Evolutionary conservation across 2,888 invertebrate species (phyloP), one percentile per base, ranked within the genome.

Genomic region (Cyrtodaria siliqua): DNA sequence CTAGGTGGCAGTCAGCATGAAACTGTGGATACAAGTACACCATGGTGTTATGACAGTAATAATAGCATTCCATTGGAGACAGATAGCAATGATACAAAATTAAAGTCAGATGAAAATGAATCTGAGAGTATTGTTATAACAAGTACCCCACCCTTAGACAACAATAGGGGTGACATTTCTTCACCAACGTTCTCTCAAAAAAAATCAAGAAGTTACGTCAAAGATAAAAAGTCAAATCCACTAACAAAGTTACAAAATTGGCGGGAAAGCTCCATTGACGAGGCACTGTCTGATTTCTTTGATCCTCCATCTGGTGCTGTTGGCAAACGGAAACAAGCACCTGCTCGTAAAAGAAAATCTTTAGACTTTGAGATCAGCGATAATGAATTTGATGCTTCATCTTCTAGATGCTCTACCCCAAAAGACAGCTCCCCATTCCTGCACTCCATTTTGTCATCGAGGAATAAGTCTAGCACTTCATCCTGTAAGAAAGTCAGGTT

Each of bases 211-310:
- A 52, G 29, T 20, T 40, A 16, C 33, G 2, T 18, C 12, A 66
- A 47, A 56, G n/a, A 23, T n/a, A 70, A 67, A 20, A 33, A 33
- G 12, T 8, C 6, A 33, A 33, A 4, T 8, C 49, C 38, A 55
- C 38, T 18, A n/a, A 20, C 33, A 4, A 33, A 12, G 12, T 8
- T 8, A 8, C 33, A 33, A 8, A 33, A 33, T 12, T 8, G 33
- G 33, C 33, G n/a, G 6, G 57, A 67, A 50, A 60, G 50, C 53
- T 56, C 69, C 9, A 73, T 86, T 12, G 77, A 66, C 63, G 79
- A 81, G 44, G 77, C 78, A 4, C 49, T 87, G 24, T 84, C 86
- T 2, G 86, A 86, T 50, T 86, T 87, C 56, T 86, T 87, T 79
- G 85, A 86, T 59, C 81, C 85, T 24, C 86, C 87, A 16, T 71